Evolutionary conservation across 1,140 invertebrate genomes (phyloP).

Genomic region (Cyrtorhinus lividipennis): DNA sequence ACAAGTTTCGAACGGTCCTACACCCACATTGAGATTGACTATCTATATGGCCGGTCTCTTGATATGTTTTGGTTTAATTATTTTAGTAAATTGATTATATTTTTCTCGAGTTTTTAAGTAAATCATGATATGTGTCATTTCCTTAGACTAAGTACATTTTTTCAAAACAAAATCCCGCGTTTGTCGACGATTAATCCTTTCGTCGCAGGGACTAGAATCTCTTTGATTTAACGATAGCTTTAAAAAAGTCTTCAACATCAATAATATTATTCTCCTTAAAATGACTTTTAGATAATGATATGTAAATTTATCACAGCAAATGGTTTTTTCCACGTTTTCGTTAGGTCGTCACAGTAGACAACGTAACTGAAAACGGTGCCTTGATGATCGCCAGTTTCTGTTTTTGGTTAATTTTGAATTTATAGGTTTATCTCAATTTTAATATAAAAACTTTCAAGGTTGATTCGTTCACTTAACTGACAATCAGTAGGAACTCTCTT

Average conservation of each 20-base stretch:
- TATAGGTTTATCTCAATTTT: too few relatives aligned
- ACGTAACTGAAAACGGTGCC: not conserved
- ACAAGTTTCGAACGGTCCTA: too few relatives aligned
- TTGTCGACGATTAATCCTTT: not conserved
- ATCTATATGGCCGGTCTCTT: constrained; percentile 16
- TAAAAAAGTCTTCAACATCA: not conserved
- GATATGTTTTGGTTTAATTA: constrained; percentile 9
- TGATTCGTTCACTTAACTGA: too few relatives aligned
- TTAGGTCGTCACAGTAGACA: too few relatives aligned
- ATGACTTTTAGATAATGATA: constrained; percentile 11
- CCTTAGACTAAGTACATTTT: not conserved
- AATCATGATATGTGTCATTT: not conserved
- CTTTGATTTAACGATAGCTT: not conserved
- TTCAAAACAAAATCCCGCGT: constrained; percentile 6
- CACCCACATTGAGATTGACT: constrained; percentile 2
- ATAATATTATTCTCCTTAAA: not conserved
- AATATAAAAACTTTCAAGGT: too few relatives aligned
- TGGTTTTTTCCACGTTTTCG: too few relatives aligned
- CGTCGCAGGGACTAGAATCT: not conserved
- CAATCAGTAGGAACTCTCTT: too few relatives aligned
- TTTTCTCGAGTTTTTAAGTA: not conserved
- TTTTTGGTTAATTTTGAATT: not conserved
- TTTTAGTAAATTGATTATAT: constrained; percentile 3
- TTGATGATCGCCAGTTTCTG: constrained; percentile 6
- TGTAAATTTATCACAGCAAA: constrained; percentile 19